These are phyloP conservation scores for Morone chrysops DNA, from an alignment of 2,113 vertebrate species.

Conservation along the genomic window DNA sequence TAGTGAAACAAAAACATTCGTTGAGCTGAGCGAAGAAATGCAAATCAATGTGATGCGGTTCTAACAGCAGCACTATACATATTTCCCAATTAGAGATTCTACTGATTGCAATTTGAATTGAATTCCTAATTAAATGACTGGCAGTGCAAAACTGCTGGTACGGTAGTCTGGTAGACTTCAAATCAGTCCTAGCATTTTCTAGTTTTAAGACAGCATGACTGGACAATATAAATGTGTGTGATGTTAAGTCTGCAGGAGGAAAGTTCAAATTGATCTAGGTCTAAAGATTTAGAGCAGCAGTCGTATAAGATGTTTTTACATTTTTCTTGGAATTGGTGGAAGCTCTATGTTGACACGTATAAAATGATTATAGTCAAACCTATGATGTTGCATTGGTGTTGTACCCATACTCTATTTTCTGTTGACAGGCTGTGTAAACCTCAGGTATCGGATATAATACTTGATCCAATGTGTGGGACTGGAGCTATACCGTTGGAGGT, in stretches of 20 bases:
- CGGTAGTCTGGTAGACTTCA: background rate
- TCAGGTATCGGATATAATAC: conserved; percentile 90
- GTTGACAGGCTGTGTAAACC: conserved; percentile 92
- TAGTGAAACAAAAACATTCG: no score
- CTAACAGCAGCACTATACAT: background rate
- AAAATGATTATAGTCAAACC: background rate
- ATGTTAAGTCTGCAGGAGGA: background rate
- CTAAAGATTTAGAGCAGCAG: background rate
- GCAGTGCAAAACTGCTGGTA: no score
- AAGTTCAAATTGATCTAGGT: background rate
- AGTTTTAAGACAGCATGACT: background rate
- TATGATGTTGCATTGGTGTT: background rate
- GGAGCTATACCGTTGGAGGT: conserved; percentile 98
- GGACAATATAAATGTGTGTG: background rate
- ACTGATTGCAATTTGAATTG: background rate
- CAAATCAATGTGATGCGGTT: background rate
- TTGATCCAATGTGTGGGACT: conserved; percentile 98
- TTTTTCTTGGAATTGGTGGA: background rate
- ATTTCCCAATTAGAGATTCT: background rate
- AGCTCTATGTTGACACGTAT: background rate
- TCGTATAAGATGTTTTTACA: background rate
- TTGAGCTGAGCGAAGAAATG: background rate
- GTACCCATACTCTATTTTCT: conserved; percentile 13
- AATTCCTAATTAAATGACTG: background rate
- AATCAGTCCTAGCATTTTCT: background rate